A percentile compares a stretch with the other conserved stretches of the same genome.
These are phyloP conservation scores for Toxostoma redivivum DNA, from an alignment of 2,113 vertebrate species.

Conservation along the genomic window DNA sequence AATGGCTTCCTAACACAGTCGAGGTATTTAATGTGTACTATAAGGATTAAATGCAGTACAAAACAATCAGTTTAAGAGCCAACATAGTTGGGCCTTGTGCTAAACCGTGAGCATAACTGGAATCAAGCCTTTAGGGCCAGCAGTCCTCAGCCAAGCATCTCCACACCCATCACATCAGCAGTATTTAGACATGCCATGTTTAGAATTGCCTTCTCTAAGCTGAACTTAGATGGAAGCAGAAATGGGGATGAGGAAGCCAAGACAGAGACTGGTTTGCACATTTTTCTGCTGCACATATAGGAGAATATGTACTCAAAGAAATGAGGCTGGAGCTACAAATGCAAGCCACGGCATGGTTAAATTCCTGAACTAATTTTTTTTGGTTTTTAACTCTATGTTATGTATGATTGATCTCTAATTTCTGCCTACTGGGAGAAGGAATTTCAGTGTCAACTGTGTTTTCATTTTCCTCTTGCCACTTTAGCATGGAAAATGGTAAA, in stretches of 20 bases:
- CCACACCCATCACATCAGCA: neutral
- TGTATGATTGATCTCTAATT: neutral
- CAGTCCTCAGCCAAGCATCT: neutral
- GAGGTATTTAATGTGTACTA: neutral
- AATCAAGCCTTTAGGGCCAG: neutral
- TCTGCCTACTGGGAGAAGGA: neutral
- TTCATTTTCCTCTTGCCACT: neutral
- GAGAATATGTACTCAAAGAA: neutral
- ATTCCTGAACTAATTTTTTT: neutral
- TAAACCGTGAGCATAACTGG: neutral
- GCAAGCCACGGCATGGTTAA: neutral
- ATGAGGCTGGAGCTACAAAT: neutral
- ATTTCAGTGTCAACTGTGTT: neutral
- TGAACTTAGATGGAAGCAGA: neutral
- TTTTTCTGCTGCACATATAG: neutral
- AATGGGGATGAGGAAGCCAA: neutral
- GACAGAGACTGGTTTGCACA: neutral
- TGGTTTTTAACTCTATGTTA: neutral
- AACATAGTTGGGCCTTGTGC: neutral
- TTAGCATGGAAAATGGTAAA: neutral
- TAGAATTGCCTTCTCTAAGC: neutral
- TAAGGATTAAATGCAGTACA: neutral
- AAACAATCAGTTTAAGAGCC: neutral
- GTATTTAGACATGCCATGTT: rapidly evolving
- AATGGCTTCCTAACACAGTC: neutral